phyloP scores from a whole-genome alignment of 2,113 vertebrate species.

The Pseudorectes ferrugineus region DNA sequence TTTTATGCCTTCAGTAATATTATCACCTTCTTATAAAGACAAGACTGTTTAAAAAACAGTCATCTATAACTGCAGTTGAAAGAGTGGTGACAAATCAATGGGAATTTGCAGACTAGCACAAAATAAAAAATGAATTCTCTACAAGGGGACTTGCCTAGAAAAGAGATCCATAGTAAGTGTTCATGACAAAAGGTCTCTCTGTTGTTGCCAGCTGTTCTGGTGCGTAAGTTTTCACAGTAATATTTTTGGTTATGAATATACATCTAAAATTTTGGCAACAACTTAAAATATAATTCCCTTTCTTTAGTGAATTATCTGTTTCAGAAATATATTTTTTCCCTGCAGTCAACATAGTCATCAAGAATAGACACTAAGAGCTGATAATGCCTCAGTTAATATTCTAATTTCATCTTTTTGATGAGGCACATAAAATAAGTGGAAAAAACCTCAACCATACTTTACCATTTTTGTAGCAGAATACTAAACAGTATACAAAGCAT shows the following conservation, averaged over 20 bases:
- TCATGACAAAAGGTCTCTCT: neutral
- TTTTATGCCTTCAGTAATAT: neutral
- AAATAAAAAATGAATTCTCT: neutral
- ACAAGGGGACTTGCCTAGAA: neutral
- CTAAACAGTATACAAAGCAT: neutral
- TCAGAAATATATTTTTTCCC: neutral
- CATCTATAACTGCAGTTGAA: neutral
- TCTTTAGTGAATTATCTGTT: neutral
- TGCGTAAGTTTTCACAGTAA: neutral
- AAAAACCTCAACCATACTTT: rapidly evolving
- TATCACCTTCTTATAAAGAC: neutral
- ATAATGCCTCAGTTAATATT: neutral
- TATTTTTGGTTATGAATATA: neutral
- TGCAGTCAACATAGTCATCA: neutral
- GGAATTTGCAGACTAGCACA: neutral
- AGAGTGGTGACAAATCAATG: neutral
- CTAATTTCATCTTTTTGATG: neutral
- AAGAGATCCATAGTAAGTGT: neutral
- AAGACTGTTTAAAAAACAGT: neutral
- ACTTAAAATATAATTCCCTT: neutral
- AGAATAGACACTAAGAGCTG: neutral
- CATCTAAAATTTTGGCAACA: neutral
- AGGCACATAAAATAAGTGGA: neutral
- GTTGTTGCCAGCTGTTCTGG: neutral
- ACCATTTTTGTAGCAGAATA: neutral